Base-by-base conservation (phyloP, 2,113 vertebrate genomes). In the Ctenodactylus gundi region DNA sequence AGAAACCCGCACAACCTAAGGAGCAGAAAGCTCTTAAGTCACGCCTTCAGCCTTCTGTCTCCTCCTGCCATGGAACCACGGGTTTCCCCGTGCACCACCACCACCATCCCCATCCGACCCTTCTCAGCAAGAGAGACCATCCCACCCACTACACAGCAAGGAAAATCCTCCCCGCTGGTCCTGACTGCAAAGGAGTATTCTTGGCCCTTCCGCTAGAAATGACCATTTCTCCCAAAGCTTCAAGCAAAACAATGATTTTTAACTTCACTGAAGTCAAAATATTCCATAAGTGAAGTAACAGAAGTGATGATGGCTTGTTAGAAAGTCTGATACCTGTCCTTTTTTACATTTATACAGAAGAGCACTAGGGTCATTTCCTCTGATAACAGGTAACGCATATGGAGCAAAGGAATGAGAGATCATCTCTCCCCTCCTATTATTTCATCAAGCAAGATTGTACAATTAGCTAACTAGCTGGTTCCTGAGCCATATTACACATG, bases 311-410 rank as follows among this genome's bases (percentile, higher is more conserved):
- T 36, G 10, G 39, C 4, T 55, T n/a, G 0, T 20, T 31, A 51
- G 2, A 60, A 1, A n/a, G 36, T 7, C 70, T 23, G 14, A 44
- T 58, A 3, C 41, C 62, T 2, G 55, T 49, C 5, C 14, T 67
- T 87, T 88, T 55, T 94, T 58, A 4, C 83, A 72, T 83, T 64
- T 90, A 27, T 91, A 20, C 44, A 90, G 55, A 90, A 87, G 8
- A 64, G 29, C 39, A 41, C 51, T 12, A n/a, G 7, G 1, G 6
- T 88, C 36, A 60, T 77, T 85, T 85, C 21, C 65, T n/a, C 82
- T 41, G 23, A 68, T 90, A 53, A 49, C 13, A 80, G 34, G 49
- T 41, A 92, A 76, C 25, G 46, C 88, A 94, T 25, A 60, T 23
- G 31, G 72, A 29, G 2, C 75, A 62, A 18, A 84, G 55, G 95